Percentiles rank a stretch among this genome's conserved stretches.
Conservation (phyloP, 1,140 invertebrate species). For the Popillia japonica region DNA sequence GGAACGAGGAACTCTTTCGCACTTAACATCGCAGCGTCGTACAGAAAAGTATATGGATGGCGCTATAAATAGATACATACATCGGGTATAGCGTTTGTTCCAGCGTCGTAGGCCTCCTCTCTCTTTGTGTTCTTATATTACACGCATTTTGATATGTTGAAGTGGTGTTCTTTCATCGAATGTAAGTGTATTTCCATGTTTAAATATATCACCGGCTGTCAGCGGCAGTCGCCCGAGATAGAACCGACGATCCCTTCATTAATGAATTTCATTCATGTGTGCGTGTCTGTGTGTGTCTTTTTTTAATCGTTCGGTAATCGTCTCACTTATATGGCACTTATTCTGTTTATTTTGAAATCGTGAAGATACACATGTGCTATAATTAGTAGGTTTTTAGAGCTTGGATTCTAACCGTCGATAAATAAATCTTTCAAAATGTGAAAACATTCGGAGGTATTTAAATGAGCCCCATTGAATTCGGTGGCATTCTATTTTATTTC, state of each 20-base stretch:
- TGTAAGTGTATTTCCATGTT: conserved; percentile 32
- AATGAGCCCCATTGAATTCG: too few relatives aligned
- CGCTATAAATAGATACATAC: conserved; percentile 1
- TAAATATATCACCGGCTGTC: conserved; percentile 27
- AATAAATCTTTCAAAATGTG: too few relatives aligned
- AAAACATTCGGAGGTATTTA: too few relatives aligned
- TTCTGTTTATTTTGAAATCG: not conserved
- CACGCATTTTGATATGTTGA: conserved; percentile 18
- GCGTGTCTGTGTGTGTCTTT: not conserved
- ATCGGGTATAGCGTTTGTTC: not conserved
- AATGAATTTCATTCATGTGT: conserved; percentile 29
- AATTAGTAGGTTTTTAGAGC: not conserved
- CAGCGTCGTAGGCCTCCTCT: not conserved
- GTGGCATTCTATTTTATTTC: too few relatives aligned
- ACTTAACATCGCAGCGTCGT: conserved; percentile 2
- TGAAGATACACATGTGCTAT: not conserved
- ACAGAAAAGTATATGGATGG: conserved; percentile 8
- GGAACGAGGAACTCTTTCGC: not conserved
- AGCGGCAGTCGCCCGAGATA: not conserved
- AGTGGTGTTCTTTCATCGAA: conserved; percentile 31
- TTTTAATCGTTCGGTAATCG: not conserved
- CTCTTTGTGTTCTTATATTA: not conserved
- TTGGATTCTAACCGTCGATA: not conserved
- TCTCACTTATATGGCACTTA: not conserved
- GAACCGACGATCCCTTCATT: not conserved